Evolutionary conservation across 2,888 invertebrate genomes (phyloP), one percentile per base, ranked within the genome.

Genomic region (Exephanes ischioxanthus): DNA sequence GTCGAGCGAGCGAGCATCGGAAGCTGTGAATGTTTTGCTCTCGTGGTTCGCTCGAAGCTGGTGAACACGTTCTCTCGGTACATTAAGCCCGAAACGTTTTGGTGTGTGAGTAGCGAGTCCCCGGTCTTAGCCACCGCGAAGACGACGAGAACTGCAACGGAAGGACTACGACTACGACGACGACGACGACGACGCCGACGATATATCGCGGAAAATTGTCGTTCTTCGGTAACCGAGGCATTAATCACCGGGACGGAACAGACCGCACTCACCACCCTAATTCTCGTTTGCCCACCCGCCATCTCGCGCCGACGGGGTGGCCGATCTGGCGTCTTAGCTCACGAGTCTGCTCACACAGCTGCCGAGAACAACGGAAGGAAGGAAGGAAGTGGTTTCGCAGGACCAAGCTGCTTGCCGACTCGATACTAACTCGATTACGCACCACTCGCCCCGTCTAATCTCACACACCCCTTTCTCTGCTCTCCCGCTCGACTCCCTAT

Each of bases 171-270:
- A 70, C 67, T 53, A 71, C 75, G 71, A 45, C 45, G 58, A n/a
- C n/a, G n/a, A 48, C 45, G 58, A 48, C 63, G 45, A 45, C 16
- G n/a, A 73, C 19, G 73, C 71, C 75, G 71, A 82, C 85, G 83
- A 86, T 88, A 87, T 86, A 88, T 87, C 86, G 80, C 84, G 72
- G 79, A 85, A 88, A 88, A 88, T 88, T 87, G 88, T 88, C 87
- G 88, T 86, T 84, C 86, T 88, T 88, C 77, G 86, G 86, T 87
- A 86, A 88, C 85, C 80, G 84, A 87, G 81, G 84, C 87, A 88
- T 88, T 87, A 88, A 88, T 88, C 87, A 86, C 81, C 80, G 73
- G 82, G 84, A 77, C 72, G 79, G 84, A 86, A 86, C 73, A 86
- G 82, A 86, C 88, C 84, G 81, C 87, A 86, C 87, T 88, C 87